Evolutionary conservation across 2,113 vertebrate species (phyloP), one percentile per base, ranked within the genome.

Genomic region (Labeo rohita): DNA sequence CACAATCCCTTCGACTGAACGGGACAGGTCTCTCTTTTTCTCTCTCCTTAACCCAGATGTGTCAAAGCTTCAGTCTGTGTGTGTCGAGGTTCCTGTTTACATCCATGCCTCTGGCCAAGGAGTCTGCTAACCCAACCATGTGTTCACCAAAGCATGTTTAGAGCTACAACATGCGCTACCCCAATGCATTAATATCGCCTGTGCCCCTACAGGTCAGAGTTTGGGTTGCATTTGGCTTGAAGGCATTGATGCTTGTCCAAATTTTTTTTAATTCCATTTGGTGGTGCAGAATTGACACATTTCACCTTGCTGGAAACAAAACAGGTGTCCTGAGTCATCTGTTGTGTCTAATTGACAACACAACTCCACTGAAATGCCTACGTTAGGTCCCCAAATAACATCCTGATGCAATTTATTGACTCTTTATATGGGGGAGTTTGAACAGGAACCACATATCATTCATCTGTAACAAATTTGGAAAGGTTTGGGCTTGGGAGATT

Each of bases 1-100:
- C 43, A 63, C 36, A 16, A 82, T 47, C 15, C 12, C 39, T 47
- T 63, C 39, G 18, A 81, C 80, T n/a, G 43, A 63, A 66, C 15
- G 49, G 59, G 52, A 79, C 66, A 61, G 43, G 50, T 15, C 36
- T 45, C 16, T 45, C 7, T 49, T 83, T 66, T 28, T 81, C 39
- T 4, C 36, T 87, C 18, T 82, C 78, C 78, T 63, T 89, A 83
- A 89, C 85, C 84, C 85, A 87, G 49, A 88, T 89, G 76, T 88
- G 88, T 90, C 85, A 85, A n/a, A 82, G 34, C 23, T 59, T 59
- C 78, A 47, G 15, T 52, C 59, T 13, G 75, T 78, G 52, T 80
- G 36, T 36, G 73, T 45, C 2, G 18, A 47, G n/a, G 63, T 86
- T 83, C 52, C 56, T 84, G 80, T 84, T 87, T 87, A 84, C 75